These are phyloP conservation scores for Cyphomyrus discorhynchus DNA, from an alignment of 2,113 vertebrate genomes.

Conservation along the genomic window DNA sequence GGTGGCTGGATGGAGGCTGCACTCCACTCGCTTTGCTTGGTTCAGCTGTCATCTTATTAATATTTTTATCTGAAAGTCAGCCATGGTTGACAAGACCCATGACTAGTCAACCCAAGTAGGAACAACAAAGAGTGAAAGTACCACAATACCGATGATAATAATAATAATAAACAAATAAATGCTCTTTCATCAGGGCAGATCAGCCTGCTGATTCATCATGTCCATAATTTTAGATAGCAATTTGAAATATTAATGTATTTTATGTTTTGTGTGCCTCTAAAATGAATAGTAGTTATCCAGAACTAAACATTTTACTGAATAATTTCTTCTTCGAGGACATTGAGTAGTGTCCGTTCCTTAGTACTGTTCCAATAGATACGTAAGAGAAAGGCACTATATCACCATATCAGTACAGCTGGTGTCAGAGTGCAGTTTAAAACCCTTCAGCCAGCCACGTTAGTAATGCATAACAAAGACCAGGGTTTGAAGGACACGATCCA, in stretches of 20 bases:
- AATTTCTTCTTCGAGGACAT: neutral
- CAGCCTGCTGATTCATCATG: neutral
- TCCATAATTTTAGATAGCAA: neutral
- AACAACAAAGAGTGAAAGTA: neutral
- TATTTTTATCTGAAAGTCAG: neutral
- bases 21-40: neutral
- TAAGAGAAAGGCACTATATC: neutral
- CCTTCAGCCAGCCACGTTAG: neutral
- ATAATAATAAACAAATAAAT: too few species aligned
- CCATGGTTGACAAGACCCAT: neutral
- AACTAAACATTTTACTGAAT: neutral
- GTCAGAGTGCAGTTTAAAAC: neutral
- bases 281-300: neutral
- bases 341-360: neutral
- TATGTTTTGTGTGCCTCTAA: neutral
- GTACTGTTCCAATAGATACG: neutral
- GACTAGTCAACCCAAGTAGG: neutral
- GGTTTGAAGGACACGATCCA: neutral
- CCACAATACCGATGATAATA: neutral
- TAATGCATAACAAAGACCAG: neutral
- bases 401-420: neutral
- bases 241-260: neutral
- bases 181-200: neutral
- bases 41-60: neutral
- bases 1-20: neutral